These are phyloP conservation scores for Elysia crispata DNA, from an alignment of 2,888 invertebrate species.

Conservation along the genomic window DNA sequence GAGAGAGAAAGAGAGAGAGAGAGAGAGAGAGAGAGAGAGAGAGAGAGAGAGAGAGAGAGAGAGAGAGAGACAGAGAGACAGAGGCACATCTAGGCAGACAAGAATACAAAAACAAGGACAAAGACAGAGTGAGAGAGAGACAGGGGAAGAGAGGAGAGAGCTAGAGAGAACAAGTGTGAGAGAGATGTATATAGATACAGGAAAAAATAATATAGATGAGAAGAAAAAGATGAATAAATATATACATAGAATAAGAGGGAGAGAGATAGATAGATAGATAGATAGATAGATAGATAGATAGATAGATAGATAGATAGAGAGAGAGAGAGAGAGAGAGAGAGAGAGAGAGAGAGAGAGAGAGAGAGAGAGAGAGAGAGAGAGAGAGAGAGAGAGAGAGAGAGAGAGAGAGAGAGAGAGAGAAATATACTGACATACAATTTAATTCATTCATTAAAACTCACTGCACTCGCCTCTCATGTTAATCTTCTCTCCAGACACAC, in stretches of 20 bases:
- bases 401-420: too few relatives aligned
- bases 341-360: conserved; percentile 19
- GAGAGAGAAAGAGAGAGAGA: conserved; percentile 7
- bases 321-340: not conserved
- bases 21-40: not conserved
- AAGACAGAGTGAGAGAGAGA: conserved; percentile 6
- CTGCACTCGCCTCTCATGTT: too few relatives aligned
- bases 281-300: conserved; percentile 32
- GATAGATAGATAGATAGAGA: conserved; percentile 5
- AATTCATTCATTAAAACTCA: too few relatives aligned
- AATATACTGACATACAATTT: too few relatives aligned
- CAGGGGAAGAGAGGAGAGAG: not conserved
- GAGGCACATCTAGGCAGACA: not conserved
- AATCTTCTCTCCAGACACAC: conserved; percentile 59
- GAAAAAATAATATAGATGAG: conserved; percentile 54
- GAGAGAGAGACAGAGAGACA: not conserved
- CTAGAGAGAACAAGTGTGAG: not conserved
- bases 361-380: conserved; percentile 9
- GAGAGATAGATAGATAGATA: not conserved
- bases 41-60: not conserved
- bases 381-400: too few relatives aligned
- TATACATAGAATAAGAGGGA: too few relatives aligned
- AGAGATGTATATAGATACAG: not conserved
- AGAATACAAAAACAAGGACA: not conserved
- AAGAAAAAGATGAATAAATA: not conserved